Evolutionary conservation across 2,888 invertebrate species (phyloP), one percentile per base, ranked within the genome.

Genomic region (Pollenia griseotomentosa): DNA sequence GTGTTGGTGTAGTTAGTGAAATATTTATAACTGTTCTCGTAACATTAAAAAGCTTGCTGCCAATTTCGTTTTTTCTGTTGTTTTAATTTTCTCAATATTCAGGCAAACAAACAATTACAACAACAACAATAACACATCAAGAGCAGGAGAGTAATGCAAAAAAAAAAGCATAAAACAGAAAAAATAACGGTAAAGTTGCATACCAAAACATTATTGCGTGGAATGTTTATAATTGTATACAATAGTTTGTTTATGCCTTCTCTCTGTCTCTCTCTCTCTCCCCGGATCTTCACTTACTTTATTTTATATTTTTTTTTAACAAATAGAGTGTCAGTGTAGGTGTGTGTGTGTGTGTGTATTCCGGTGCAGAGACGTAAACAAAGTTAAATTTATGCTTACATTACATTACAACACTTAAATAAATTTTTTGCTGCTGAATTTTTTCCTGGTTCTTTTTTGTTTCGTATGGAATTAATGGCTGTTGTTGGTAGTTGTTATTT

Each of bases 341-440:
- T 53, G 68, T 79, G 4, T 51, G 12, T 51, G 10, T 53, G 68
- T 79, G 4, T 51, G 12, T 51, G 44, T 44, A 44, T 14, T 16
- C 40, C 9, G 57, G 48, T 11, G 33, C 10, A 42, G 66, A 71
- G 57, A 75, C 19, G 53, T 74, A 61, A 74, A 88, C 77, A 74
- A 80, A 75, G 70, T 68, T 77, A 59, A 74, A 59, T 77, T 82
- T 75, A 73, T 85, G 79, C 74, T 61, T 80, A 78, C 77, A 83
- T 63, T 73, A 44, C 48, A 71, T 79, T 81, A 57, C 61, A 65
- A 65, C 81, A 81, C 71, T 77, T 71, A 75, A 63, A 57, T 63
- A 16, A 2, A 9, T 44, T 46, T 66, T 57, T 51, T 66, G 63
- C 16, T 23, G 57, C 53, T 75, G 59, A 23, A 40, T 42, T 61